Conservation (phyloP, 2,113 vertebrate genomes). For the Corynorhinus townsendii region DNA sequence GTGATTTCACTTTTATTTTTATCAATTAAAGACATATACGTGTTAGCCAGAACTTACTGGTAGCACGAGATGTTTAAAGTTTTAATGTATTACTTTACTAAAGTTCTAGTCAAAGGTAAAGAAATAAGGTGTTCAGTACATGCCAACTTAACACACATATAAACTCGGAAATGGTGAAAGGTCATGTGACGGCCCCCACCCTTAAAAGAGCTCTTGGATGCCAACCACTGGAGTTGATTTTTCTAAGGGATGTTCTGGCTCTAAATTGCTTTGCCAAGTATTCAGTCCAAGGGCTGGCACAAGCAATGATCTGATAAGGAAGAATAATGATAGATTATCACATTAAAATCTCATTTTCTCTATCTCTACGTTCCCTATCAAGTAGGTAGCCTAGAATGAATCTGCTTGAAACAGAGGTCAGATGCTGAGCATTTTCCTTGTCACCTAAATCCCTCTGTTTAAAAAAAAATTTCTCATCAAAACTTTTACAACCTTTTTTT, state of each 20-base stretch:
- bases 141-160: background rate
- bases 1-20: background rate
- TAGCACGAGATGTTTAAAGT: background rate
- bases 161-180: background rate
- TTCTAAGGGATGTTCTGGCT: background rate
- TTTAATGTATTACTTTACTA: background rate
- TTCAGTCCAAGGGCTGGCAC: background rate
- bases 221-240: background rate
- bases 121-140: background rate
- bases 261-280: conserved; percentile 28
- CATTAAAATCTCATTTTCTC: conserved; percentile 55
- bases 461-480: background rate
- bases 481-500: conserved; percentile 10
- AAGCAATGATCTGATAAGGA: conserved; percentile 46
- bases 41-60: background rate
- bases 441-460: background rate
- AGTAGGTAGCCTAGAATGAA: conserved; percentile 24
- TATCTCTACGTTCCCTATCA: conserved; percentile 27
- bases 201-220: background rate
- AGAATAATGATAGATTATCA: conserved; percentile 41
- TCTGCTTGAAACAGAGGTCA: conserved; percentile 40
- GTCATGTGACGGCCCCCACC: background rate
- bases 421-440: conserved; percentile 9
- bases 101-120: conserved; percentile 27
- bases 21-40: background rate